Conservation (phyloP, 2,113 vertebrate species). For the Phodopus roborovskii region DNA sequence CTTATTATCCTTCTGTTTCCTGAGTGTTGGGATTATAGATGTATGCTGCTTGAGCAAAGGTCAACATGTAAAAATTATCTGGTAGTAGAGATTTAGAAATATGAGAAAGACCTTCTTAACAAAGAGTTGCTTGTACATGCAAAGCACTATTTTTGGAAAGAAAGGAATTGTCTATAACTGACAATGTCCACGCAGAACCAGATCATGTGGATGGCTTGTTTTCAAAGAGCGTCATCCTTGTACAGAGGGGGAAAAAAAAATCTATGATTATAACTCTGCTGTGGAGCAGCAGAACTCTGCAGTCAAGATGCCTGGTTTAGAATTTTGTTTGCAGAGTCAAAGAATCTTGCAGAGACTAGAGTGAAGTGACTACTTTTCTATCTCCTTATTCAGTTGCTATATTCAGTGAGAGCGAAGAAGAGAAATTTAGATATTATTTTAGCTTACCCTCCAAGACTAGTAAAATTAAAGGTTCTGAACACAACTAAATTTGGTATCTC, state of each 20-base stretch:
- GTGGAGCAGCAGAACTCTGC: neutral
- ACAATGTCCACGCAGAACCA: neutral
- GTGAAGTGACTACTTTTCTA: neutral
- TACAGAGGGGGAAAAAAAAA: neutral
- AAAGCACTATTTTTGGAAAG: neutral
- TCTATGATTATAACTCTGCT: neutral
- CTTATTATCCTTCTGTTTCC: neutral
- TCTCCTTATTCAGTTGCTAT: neutral
- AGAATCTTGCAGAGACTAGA: constrained; percentile 14
- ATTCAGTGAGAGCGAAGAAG: neutral
- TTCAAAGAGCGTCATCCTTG: neutral
- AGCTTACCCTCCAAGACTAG: constrained; percentile 38
- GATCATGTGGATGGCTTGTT: neutral
- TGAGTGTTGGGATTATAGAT: neutral
- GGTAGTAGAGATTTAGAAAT: constrained; percentile 22
- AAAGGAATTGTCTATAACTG: constrained; percentile 14
- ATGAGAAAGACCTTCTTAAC: constrained; percentile 38
- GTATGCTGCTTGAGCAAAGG: neutral
- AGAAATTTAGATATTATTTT: neutral
- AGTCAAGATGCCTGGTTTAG: neutral
- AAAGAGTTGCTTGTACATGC: constrained; percentile 13
- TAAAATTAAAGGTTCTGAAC: neutral
- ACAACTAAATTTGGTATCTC: neutral
- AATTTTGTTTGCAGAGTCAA: constrained; percentile 39
- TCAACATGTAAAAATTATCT: constrained; percentile 21